These are phyloP conservation scores for Exocentrus adspersus DNA, from an alignment of 2,888 invertebrate species.

Conservation along the genomic window DNA sequence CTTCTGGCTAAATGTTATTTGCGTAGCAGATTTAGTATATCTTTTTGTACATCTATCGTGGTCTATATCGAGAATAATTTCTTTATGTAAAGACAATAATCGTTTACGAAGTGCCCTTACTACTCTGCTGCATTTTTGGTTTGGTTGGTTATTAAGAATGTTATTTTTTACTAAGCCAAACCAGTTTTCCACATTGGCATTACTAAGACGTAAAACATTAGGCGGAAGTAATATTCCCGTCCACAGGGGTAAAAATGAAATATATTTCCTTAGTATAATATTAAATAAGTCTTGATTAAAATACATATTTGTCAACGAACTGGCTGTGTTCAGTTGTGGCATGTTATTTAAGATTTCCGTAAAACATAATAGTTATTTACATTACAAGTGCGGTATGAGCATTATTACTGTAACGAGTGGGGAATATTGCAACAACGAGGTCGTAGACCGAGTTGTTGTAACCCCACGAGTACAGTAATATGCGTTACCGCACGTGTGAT, in stretches of 20 bases:
- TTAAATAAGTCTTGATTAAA: neutral
- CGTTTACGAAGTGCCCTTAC: slow-evolving; percentile 5
- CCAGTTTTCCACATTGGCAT: slow-evolving; percentile 19
- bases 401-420: too few relatives aligned
- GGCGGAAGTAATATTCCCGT: neutral
- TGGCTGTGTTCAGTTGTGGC: neutral
- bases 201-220: neutral
- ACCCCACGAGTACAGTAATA: too few relatives aligned
- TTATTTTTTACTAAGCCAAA: slow-evolving; percentile 7
- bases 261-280: neutral
- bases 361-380: too few relatives aligned
- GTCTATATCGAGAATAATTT: slow-evolving; percentile 3
- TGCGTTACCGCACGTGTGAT: too few relatives aligned
- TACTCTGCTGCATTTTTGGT: slow-evolving; percentile 16
- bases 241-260: slow-evolving; percentile 12
- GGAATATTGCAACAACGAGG: too few relatives aligned
- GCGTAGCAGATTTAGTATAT: neutral
- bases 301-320: neutral
- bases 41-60: slow-evolving; percentile 5
- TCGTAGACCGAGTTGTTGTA: too few relatives aligned
- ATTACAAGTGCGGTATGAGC: too few relatives aligned
- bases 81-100: slow-evolving; percentile 2
- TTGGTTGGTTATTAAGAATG: slow-evolving; percentile 1
- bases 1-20: neutral
- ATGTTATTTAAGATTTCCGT: neutral